These are phyloP conservation scores for Oreohelix idahoensis DNA, from an alignment of 1,140 invertebrate species.

Conservation along the genomic window DNA sequence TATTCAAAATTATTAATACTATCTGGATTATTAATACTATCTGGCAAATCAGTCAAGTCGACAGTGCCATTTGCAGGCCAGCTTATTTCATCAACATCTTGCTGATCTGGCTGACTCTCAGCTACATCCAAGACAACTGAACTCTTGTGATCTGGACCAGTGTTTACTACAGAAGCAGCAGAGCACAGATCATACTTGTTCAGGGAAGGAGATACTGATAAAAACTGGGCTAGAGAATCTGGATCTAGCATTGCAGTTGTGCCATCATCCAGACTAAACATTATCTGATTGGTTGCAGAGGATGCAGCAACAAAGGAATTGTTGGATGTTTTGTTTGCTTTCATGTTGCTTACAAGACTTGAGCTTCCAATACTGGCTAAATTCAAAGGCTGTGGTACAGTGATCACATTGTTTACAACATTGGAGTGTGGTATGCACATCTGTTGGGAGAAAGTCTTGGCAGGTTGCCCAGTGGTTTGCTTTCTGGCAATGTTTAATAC, in stretches of 20 bases:
- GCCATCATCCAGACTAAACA: conserved; percentile 34
- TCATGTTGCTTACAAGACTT: not conserved
- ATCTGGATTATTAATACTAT: no score
- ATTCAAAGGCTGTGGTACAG: not conserved
- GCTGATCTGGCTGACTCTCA: not conserved
- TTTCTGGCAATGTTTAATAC: not conserved
- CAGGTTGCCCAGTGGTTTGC: not conserved
- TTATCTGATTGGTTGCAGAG: conserved; percentile 2
- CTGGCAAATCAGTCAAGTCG: not conserved
- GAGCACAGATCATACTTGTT: not conserved
- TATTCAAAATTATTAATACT: no score
- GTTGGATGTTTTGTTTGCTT: not conserved
- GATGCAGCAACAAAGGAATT: not conserved
- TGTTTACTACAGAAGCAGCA: not conserved
- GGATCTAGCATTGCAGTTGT: conserved; percentile 30
- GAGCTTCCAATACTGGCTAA: not conserved
- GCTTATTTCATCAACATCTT: conserved; percentile 6
- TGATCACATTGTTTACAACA: not conserved
- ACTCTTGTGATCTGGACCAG: not conserved
- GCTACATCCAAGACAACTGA: conserved; percentile 11
- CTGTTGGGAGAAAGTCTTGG: not conserved
- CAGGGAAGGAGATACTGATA: conserved; percentile 8
- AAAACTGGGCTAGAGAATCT: conserved; percentile 27
- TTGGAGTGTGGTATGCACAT: not conserved
- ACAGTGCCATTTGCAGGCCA: not conserved